phyloP scores from a whole-genome alignment of 2,797 vertebrate genomes.

The Melanogrammus aeglefinus region DNA sequence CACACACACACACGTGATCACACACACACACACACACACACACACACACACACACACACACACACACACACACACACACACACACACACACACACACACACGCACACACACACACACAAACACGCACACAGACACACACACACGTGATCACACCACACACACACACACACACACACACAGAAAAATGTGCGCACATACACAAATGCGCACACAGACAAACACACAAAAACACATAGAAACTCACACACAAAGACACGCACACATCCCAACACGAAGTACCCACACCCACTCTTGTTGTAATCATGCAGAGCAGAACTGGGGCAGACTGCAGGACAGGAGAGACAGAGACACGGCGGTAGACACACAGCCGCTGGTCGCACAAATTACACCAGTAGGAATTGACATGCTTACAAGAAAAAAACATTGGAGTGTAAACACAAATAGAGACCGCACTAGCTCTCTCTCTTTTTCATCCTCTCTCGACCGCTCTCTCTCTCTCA shows the following conservation, averaged over 20 bases:
- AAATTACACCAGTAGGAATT: constrained; percentile 51
- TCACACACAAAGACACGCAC: no score
- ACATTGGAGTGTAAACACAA: neutral
- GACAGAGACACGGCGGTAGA: constrained; percentile 32
- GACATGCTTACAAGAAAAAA: constrained; percentile 39
- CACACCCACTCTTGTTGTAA: constrained; percentile 33
- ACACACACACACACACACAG: constrained; percentile 33
- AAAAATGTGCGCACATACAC: constrained; percentile 2
- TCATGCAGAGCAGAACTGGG: constrained; percentile 4
- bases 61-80: constrained; percentile 35
- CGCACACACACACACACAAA: no score
- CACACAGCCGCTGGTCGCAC: constrained; percentile 38
- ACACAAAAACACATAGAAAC: no score
- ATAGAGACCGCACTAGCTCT: constrained; percentile 1
- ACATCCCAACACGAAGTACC: neutral
- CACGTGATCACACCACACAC: constrained; percentile 28
- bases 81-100: no score
- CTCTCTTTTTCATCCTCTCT: neutral
- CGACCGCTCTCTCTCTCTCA: constrained; percentile 12
- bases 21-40: constrained; percentile 42
- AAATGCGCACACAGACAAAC: constrained; percentile 31
- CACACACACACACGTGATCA: constrained; percentile 43
- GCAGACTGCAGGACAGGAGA: constrained; percentile 41
- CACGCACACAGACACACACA: constrained; percentile 33
- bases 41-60: constrained; percentile 16